A percentile compares a stretch with the other conserved stretches of the same genome.
phyloP scores from a whole-genome alignment of 2,888 invertebrate genomes.

The Onthophagus sagittarius region DNA sequence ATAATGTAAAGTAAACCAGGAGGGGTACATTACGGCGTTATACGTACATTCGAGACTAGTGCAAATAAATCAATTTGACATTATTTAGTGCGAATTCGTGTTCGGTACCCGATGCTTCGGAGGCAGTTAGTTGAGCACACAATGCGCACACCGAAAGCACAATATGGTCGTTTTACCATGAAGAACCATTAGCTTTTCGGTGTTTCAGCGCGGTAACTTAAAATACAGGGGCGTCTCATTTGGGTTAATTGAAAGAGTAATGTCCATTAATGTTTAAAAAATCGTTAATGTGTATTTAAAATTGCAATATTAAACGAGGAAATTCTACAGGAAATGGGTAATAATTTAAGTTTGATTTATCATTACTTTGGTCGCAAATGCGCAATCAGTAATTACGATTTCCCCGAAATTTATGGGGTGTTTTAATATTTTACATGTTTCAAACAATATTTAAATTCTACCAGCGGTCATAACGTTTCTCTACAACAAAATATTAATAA shows the following conservation, averaged over 20 bases:
- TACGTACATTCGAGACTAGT: conserved; percentile 18
- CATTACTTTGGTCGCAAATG: not conserved
- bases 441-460: not conserved
- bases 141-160: not conserved
- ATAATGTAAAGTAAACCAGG: conserved; percentile 3
- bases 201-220: too few species aligned
- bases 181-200: too few species aligned
- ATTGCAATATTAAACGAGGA: not conserved
- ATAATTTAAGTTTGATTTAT: not conserved
- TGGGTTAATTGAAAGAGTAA: too few species aligned
- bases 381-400: not conserved
- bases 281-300: not conserved
- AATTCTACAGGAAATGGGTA: not conserved
- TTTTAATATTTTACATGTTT: not conserved
- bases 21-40: not conserved
- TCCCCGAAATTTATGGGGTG: not conserved
- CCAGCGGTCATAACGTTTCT: not conserved
- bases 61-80: conserved; percentile 29
- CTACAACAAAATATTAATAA: not conserved
- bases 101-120: not conserved
- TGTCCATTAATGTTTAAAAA: too few species aligned
- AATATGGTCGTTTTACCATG: not conserved
- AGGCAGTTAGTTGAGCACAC: not conserved
- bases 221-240: too few species aligned
- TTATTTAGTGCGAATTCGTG: conserved; percentile 24